Percentiles rank a stretch among this genome's conserved stretches.
Conservation (phyloP, 2,113 vertebrate genomes). For the Mobula birostris region DNA sequence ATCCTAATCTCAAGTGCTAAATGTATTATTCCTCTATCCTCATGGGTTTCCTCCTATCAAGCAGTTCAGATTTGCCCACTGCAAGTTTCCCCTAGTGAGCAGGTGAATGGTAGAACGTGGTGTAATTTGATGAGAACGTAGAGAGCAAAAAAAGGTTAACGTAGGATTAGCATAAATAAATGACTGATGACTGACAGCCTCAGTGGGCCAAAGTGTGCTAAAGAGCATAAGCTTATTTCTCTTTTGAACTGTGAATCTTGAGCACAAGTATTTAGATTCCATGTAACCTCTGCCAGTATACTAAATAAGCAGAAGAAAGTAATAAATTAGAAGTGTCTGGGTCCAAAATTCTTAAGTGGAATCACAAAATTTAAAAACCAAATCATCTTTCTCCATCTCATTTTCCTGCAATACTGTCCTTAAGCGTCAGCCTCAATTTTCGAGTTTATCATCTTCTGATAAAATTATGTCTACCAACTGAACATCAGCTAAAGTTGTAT, state of each 20-base stretch:
- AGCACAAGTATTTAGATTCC: background rate
- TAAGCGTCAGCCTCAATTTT: background rate
- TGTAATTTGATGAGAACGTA: too few relatives aligned
- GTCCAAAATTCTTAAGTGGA: background rate
- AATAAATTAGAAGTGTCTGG: background rate
- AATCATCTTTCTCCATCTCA: background rate
- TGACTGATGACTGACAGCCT: too few relatives aligned
- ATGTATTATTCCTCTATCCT: too few relatives aligned
- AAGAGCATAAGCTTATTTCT: background rate
- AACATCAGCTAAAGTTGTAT: background rate
- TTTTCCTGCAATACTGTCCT: background rate
- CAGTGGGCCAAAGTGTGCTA: background rate
- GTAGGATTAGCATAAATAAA: too few relatives aligned
- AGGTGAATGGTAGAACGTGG: too few relatives aligned
- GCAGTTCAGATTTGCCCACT: too few relatives aligned
- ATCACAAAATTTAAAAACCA: background rate
- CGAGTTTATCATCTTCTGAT: background rate
- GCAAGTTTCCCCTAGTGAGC: too few relatives aligned
- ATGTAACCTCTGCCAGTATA: background rate
- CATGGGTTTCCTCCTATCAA: too few relatives aligned
- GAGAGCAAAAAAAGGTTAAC: too few relatives aligned
- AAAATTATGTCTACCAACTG: background rate
- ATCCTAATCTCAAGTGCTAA: too few relatives aligned
- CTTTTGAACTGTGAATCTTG: background rate
- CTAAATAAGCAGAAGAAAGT: background rate